Conservation (phyloP, 2,888 invertebrate species). For the Phania funesta region DNA sequence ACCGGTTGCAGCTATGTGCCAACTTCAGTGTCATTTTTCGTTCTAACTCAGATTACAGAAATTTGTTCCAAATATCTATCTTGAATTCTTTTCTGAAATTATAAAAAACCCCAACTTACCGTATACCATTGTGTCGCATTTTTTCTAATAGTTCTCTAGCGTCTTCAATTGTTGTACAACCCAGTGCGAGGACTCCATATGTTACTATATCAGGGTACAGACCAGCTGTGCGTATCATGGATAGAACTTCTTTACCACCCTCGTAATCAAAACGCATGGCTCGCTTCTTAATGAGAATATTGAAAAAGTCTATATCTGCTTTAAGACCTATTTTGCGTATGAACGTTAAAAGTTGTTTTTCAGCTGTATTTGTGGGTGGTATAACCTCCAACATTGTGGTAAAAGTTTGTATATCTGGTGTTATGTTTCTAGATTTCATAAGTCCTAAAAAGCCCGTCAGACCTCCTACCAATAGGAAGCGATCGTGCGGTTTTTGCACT, state of each 20-base stretch:
- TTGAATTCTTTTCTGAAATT: no score
- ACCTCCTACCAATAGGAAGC: constrained; percentile 89
- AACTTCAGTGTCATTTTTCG: no score
- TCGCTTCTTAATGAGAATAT: constrained; percentile 91
- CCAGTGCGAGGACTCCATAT: constrained; percentile 91
- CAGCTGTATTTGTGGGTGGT: constrained; percentile 85
- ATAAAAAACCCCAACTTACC: constrained; percentile 81
- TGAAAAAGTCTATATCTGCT: constrained; percentile 91
- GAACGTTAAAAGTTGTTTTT: constrained; percentile 84
- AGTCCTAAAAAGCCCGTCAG: constrained; percentile 86
- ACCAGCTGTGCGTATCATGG: constrained; percentile 82
- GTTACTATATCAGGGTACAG: constrained; percentile 89
- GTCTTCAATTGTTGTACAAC: constrained; percentile 85
- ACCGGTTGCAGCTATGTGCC: no score
- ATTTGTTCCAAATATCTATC: no score
- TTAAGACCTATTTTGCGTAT: constrained; percentile 84
- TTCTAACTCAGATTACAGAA: no score
- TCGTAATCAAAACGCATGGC: constrained; percentile 86
- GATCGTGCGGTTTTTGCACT: constrained; percentile 83
- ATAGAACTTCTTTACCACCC: constrained; percentile 84
- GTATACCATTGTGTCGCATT: constrained; percentile 85
- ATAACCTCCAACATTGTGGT: constrained; percentile 88
- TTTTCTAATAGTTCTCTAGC: constrained; percentile 85
- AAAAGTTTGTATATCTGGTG: constrained; percentile 89
- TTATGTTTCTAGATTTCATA: constrained; percentile 85